phyloP scores from a whole-genome alignment of 2,797 vertebrate species.

The Sphenopsis melanotis region DNA sequence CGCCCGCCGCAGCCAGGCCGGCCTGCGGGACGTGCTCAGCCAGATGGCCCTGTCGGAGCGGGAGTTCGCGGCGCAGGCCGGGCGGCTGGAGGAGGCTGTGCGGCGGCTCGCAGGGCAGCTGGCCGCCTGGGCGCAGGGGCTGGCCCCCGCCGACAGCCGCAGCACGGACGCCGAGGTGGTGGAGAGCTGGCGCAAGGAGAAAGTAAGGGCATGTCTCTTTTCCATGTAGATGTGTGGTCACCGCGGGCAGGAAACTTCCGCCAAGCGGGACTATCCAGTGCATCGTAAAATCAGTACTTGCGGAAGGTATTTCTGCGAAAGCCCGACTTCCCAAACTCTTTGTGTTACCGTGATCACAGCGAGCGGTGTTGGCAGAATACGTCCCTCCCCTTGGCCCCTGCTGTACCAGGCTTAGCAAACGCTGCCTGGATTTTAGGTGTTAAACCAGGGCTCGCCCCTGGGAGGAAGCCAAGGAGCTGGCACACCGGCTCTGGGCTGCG shows the following conservation, averaged over 20 bases:
- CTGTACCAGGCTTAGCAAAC: not conserved
- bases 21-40: conserved; percentile 82
- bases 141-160: conserved; percentile 77
- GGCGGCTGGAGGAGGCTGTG: conserved; percentile 83
- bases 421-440: not conserved
- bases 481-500: not conserved
- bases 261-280: not conserved
- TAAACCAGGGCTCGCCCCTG: not conserved
- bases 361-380: not conserved
- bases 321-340: not conserved
- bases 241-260: not conserved
- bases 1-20: conserved; percentile 75
- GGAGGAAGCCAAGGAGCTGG: not conserved
- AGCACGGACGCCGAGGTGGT: conserved; percentile 83
- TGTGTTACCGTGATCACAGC: not conserved
- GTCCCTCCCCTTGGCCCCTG: not conserved
- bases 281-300: not conserved
- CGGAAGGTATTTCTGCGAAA: not conserved
- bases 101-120: conserved; percentile 77
- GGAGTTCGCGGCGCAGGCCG: conserved; percentile 82
- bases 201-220: conserved; percentile 73
- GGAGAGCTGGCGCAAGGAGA: conserved; percentile 87
- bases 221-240: not conserved
- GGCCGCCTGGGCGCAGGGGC: conserved; percentile 73
- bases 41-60: conserved; percentile 90